Conservation (phyloP, 2,888 invertebrate genomes). For the Cantharis flavilabris region DNA sequence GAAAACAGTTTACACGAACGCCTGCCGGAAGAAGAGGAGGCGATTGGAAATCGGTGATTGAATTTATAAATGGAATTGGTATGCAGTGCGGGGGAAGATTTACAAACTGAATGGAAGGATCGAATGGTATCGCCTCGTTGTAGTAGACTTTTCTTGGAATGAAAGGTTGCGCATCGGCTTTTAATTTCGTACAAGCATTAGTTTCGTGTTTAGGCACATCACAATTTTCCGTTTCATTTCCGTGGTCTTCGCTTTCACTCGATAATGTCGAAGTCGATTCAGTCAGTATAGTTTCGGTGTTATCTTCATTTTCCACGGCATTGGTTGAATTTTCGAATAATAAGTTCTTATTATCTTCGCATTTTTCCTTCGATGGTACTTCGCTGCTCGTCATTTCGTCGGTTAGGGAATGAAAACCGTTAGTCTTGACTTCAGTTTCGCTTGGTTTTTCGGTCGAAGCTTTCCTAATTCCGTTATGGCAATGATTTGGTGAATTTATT, state of each 20-base stretch:
- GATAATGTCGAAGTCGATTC: not conserved
- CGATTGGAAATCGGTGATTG: conserved; percentile 38
- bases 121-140: conserved; percentile 35
- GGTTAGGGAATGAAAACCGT: conserved; percentile 4
- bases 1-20: conserved; percentile 48
- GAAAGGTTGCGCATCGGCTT: conserved; percentile 56
- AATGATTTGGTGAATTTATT: not conserved
- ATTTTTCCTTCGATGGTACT: not conserved
- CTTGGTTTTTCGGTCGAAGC: not conserved
- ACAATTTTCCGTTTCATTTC: not conserved
- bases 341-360: conserved; percentile 2
- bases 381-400: not conserved
- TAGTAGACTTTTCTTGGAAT: conserved; percentile 50
- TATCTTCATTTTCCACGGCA: conserved; percentile 11
- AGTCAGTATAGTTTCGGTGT: not conserved
- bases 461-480: not conserved
- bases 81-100: conserved; percentile 49
- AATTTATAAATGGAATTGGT: conserved; percentile 46
- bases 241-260: not conserved
- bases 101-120: conserved; percentile 42
- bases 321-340: conserved; percentile 1
- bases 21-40: conserved; percentile 41
- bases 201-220: not conserved
- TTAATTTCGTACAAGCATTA: conserved; percentile 34
- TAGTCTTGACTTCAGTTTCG: not conserved